phyloP scores from a whole-genome alignment of 2,888 invertebrate species.

The Drosophila parthenogenetica region DNA sequence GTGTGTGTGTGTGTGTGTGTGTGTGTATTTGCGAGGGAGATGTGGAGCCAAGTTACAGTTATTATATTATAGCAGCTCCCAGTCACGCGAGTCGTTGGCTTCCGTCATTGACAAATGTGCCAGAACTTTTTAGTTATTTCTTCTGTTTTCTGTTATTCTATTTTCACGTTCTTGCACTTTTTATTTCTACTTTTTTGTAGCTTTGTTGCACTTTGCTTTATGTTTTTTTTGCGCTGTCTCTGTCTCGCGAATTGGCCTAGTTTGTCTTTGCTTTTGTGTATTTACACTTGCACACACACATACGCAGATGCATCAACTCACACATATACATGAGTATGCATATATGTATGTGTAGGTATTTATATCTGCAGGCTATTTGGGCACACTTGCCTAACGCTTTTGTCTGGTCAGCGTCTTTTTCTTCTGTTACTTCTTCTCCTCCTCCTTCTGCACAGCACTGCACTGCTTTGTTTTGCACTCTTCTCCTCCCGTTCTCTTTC shows the following conservation, averaged over 20 bases:
- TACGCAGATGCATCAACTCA: constrained; percentile 5
- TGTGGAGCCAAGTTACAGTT: constrained; percentile 23
- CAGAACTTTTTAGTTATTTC: constrained; percentile 52
- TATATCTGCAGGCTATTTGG: constrained; percentile 54
- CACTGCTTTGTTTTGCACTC: not conserved
- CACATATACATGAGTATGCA: constrained; percentile 1
- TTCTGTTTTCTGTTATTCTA: constrained; percentile 42
- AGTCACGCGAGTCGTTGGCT: constrained; percentile 75
- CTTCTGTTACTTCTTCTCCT: not conserved
- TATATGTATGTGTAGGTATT: constrained; percentile 16
- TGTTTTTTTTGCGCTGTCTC: constrained; percentile 37
- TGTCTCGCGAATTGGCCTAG: constrained; percentile 71
- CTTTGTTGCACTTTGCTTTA: constrained; percentile 48
- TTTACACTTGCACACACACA: constrained; percentile 33
- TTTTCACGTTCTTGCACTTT: constrained; percentile 11
- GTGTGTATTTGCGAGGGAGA: not conserved
- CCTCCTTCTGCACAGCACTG: not conserved
- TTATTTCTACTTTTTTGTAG: constrained; percentile 17
- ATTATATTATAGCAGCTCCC: constrained; percentile 30
- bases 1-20: no score
- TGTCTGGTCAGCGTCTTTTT: constrained; percentile 57
- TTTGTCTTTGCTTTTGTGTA: constrained; percentile 62
- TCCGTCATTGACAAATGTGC: constrained; percentile 73
- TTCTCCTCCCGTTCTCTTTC: not conserved
- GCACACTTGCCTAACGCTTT: constrained; percentile 59